A percentile compares a stretch with the other conserved stretches of the same genome.
Evolutionary conservation across 1,140 invertebrate genomes (phyloP).

Genomic region (Drosophila paulistorum): DNA sequence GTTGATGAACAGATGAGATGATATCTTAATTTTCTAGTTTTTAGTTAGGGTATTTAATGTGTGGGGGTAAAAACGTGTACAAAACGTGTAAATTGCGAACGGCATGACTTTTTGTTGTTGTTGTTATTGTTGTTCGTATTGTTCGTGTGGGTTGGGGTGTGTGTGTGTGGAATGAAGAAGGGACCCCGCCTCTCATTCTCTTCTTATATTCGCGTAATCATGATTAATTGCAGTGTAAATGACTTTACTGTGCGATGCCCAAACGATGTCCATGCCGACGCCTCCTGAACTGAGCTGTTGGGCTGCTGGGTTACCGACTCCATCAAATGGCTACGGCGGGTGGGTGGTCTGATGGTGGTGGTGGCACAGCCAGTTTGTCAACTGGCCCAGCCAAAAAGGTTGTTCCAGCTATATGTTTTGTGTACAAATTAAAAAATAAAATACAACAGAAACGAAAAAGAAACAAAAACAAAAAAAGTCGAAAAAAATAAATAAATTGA

Average conservation of each 20-base stretch:
- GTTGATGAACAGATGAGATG: no score
- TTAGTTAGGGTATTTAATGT: background rate
- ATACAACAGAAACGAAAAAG: background rate
- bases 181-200: background rate
- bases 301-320: background rate
- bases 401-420: constrained; percentile 22
- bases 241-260: constrained; percentile 44
- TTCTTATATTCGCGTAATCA: constrained; percentile 61
- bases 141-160: background rate
- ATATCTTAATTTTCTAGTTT: no score
- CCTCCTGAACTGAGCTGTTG: background rate
- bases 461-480: background rate
- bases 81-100: constrained; percentile 2
- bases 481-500: background rate
- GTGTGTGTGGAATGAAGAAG: constrained; percentile 7
- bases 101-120: constrained; percentile 1
- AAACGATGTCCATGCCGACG: constrained; percentile 7
- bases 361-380: constrained; percentile 14
- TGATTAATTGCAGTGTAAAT: constrained; percentile 80
- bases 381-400: constrained; percentile 4
- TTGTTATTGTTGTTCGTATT: background rate
- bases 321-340: background rate
- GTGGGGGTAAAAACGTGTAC: background rate
- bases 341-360: constrained; percentile 34
- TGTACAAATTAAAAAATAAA: constrained; percentile 55